Conservation (phyloP, 37 sponge, comb jelly and placozoan species). For the Petrosia ficiformis region DNA sequence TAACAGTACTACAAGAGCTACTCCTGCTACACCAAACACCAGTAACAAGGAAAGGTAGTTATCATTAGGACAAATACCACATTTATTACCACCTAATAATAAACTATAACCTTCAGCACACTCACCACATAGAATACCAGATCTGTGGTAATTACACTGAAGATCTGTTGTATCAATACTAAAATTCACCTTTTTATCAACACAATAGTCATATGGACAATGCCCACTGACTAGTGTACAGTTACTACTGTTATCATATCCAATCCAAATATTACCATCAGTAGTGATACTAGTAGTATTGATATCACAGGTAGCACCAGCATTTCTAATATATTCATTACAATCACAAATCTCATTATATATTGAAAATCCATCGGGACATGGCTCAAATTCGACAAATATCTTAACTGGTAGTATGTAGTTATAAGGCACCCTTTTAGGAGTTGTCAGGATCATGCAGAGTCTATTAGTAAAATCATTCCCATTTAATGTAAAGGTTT, state of each 20-base stretch:
- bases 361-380: neutral
- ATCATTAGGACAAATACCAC: conserved; percentile 7
- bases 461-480: no score
- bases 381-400: neutral
- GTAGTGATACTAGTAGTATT: neutral
- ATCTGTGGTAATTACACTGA: conserved; percentile 1
- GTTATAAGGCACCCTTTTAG: no score
- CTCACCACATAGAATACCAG: neutral
- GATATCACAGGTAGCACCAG: conserved; percentile 1
- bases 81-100: neutral
- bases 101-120: conserved; percentile 6
- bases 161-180: neutral
- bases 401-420: neutral
- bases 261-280: neutral
- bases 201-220: conserved; percentile 9
- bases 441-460: no score
- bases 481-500: neutral
- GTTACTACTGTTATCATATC: neutral
- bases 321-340: neutral
- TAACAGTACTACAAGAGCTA: neutral
- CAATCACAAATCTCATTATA: neutral
- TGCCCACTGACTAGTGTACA: neutral
- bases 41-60: neutral
- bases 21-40: conserved; percentile 2
- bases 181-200: neutral